Evolutionary conservation across 2,888 invertebrate genomes (phyloP).

Genomic region (Apotomis turbidana): DNA sequence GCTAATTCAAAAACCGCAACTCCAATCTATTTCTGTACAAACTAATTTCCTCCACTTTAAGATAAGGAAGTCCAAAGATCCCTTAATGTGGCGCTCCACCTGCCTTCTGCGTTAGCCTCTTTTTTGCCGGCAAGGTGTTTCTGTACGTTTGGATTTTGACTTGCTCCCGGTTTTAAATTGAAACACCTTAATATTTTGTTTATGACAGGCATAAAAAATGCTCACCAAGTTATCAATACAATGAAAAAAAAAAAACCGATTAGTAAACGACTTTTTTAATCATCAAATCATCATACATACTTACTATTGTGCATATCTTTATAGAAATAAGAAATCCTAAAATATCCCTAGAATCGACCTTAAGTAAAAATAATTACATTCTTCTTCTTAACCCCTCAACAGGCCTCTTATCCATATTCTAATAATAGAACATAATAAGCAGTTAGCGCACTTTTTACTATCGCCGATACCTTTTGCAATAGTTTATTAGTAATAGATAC

Average conservation of each 20-base stretch:
- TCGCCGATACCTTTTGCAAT: constrained; percentile 30
- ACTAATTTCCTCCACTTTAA: constrained; percentile 28
- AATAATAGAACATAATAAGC: constrained; percentile 36
- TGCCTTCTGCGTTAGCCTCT: constrained; percentile 67
- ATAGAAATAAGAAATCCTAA: neutral
- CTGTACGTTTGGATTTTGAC: constrained; percentile 59
- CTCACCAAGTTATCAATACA: too few species aligned
- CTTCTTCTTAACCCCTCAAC: neutral
- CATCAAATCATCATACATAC: too few species aligned
- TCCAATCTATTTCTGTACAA: constrained; percentile 19
- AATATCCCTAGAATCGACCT: neutral
- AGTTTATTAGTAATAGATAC: constrained; percentile 40
- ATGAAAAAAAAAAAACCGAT: too few species aligned
- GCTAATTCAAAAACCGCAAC: neutral
- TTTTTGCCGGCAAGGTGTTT: constrained; percentile 72
- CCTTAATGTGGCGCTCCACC: constrained; percentile 54
- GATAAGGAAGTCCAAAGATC: constrained; percentile 34
- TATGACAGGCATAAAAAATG: constrained; percentile 11
- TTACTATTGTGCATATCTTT: too few species aligned
- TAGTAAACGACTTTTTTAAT: too few species aligned
- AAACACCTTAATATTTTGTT: constrained; percentile 33
- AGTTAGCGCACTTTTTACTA: constrained; percentile 34
- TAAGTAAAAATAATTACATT: neutral
- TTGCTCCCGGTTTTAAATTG: constrained; percentile 43
- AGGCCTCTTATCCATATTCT: constrained; percentile 20